Conservation (phyloP, 2,888 invertebrate species). For the Sinohyriopsis cumingii region DNA sequence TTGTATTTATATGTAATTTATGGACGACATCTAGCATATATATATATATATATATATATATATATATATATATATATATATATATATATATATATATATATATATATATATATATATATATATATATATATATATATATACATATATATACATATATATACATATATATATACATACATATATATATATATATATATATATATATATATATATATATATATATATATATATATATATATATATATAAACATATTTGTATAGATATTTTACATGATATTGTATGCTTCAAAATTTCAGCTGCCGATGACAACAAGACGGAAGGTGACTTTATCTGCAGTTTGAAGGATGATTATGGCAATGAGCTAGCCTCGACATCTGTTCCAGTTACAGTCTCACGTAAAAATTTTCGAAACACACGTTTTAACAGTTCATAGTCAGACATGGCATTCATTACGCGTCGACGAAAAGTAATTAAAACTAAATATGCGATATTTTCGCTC, state of each 20-base stretch:
- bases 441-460: too few relatives aligned
- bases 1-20: too few relatives aligned
- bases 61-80: too few relatives aligned
- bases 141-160: background rate
- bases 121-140: background rate
- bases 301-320: slow-evolving; percentile 5
- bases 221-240: background rate
- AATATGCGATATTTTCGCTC: too few relatives aligned
- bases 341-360: slow-evolving; percentile 10
- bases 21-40: too few relatives aligned
- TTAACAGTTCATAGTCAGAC: too few relatives aligned
- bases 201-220: background rate
- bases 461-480: too few relatives aligned
- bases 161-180: background rate
- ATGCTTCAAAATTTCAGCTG: slow-evolving; percentile 4
- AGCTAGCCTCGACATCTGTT: slow-evolving; percentile 13
- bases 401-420: background rate
- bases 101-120: too few relatives aligned
- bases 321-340: slow-evolving; percentile 26
- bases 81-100: too few relatives aligned
- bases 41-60: too few relatives aligned
- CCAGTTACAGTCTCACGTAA: slow-evolving; percentile 27
- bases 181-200: background rate
- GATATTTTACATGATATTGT: background rate
- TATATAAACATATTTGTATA: background rate